These are phyloP conservation scores for Tribolium castaneum DNA, from an alignment of 1,140 invertebrate genomes.

Conservation along the genomic window DNA sequence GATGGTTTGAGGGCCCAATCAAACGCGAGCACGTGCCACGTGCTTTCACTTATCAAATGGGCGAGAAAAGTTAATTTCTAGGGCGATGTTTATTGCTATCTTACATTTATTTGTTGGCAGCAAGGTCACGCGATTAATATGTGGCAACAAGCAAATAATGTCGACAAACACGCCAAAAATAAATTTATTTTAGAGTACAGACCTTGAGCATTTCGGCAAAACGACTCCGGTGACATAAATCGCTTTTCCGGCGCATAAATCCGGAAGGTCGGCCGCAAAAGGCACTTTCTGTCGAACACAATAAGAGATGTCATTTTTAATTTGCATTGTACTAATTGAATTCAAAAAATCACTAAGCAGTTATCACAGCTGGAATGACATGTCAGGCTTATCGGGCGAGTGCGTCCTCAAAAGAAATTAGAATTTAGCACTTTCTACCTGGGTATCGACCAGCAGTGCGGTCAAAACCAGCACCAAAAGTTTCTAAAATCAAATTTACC, in stretches of 20 bases:
- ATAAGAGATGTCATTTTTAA: constrained; percentile 38
- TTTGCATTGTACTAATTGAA: constrained; percentile 4
- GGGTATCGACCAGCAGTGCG: background rate
- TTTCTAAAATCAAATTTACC: constrained; percentile 36
- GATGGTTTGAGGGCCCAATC: background rate
- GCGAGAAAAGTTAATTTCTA: background rate
- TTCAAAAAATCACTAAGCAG: constrained; percentile 7
- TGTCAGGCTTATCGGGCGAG: background rate
- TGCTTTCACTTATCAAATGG: background rate
- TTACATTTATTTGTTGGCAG: background rate
- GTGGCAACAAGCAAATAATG: background rate
- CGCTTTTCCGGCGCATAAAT: constrained; percentile 38
- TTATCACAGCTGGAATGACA: constrained; percentile 10
- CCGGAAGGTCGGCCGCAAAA: constrained; percentile 32
- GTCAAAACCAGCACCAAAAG: constrained; percentile 6
- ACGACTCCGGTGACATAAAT: constrained; percentile 33
- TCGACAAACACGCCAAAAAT: constrained; percentile 4
- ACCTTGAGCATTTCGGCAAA: constrained; percentile 44
- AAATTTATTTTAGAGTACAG: constrained; percentile 6
- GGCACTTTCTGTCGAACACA: constrained; percentile 43
- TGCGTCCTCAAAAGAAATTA: background rate
- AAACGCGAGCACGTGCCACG: background rate
- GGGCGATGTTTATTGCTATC: background rate
- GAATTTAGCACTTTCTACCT: constrained; percentile 28
- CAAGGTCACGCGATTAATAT: background rate